phyloP scores from a whole-genome alignment of 2,113 vertebrate genomes.

The Paradisaea rubra region DNA sequence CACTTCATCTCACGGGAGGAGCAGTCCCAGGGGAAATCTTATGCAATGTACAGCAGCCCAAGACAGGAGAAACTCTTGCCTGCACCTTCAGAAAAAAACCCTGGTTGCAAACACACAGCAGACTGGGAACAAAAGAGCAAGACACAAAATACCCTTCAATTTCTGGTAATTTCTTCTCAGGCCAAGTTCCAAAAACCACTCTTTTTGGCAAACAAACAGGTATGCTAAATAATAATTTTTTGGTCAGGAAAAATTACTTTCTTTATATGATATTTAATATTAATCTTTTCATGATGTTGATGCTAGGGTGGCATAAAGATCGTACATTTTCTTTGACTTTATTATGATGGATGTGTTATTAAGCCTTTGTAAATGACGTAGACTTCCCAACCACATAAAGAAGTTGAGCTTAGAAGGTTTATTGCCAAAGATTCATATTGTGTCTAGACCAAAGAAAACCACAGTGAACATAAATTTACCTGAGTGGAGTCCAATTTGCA shows the following conservation, averaged over 20 bases:
- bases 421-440: slow-evolving; percentile 29
- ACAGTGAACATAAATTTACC: slow-evolving; percentile 51
- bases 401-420: slow-evolving; percentile 38
- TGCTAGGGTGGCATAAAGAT: background rate
- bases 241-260: background rate
- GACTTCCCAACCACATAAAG: slow-evolving; percentile 12
- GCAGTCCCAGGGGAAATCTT: background rate
- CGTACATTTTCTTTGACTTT: slow-evolving; percentile 22
- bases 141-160: background rate
- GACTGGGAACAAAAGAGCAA: background rate
- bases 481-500: slow-evolving; percentile 39
- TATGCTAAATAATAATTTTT: background rate
- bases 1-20: background rate
- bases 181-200: background rate
- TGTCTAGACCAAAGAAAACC: slow-evolving; percentile 51
- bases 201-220: background rate
- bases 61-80: background rate
- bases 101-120: background rate
- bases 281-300: slow-evolving; percentile 21
- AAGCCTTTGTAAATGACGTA: slow-evolving; percentile 25
- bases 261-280: background rate
- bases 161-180: background rate
- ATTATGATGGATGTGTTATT: slow-evolving; percentile 21
- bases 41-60: background rate
- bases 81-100: background rate